Conservation (phyloP, 2,113 vertebrate genomes). For the Dromaius novaehollandiae region DNA sequence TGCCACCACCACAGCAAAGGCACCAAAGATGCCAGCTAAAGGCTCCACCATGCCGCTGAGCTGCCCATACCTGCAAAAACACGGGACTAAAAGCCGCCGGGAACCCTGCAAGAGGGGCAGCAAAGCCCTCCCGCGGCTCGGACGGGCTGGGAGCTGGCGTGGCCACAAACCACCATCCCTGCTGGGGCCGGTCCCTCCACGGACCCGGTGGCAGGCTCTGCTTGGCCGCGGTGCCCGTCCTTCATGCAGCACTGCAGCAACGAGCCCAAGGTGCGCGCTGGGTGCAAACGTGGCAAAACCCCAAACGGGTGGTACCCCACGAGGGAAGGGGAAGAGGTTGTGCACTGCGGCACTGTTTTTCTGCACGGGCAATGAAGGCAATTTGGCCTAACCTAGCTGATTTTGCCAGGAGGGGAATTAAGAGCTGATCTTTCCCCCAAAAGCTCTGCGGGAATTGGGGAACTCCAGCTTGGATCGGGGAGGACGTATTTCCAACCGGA, state of each 20-base stretch:
- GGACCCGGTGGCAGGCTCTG: no score
- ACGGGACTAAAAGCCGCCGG: rapidly evolving
- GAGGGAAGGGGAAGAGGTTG: no score
- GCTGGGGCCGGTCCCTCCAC: no score
- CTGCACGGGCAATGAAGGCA: rapidly evolving
- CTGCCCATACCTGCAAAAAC: slow-evolving; percentile 89
- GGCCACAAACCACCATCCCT: neutral
- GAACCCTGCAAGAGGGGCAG: rapidly evolving
- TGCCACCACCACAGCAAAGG: slow-evolving; percentile 84
- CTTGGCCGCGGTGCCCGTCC: no score
- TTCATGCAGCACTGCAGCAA: no score
- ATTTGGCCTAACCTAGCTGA: neutral
- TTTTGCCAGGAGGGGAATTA: neutral
- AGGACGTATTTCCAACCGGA: neutral
- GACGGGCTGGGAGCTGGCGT: rapidly evolving
- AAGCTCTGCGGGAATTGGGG: neutral
- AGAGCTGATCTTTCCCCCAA: neutral
- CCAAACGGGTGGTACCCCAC: no score
- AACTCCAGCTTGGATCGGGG: neutral
- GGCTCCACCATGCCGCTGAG: slow-evolving; percentile 98
- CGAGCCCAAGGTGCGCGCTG: no score
- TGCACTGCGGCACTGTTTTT: no score
- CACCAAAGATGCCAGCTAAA: slow-evolving; percentile 84
- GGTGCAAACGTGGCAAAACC: no score
- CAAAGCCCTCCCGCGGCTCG: neutral